phyloP scores from a whole-genome alignment of 2,113 vertebrate species.

The Corythoichthys intestinalis region DNA sequence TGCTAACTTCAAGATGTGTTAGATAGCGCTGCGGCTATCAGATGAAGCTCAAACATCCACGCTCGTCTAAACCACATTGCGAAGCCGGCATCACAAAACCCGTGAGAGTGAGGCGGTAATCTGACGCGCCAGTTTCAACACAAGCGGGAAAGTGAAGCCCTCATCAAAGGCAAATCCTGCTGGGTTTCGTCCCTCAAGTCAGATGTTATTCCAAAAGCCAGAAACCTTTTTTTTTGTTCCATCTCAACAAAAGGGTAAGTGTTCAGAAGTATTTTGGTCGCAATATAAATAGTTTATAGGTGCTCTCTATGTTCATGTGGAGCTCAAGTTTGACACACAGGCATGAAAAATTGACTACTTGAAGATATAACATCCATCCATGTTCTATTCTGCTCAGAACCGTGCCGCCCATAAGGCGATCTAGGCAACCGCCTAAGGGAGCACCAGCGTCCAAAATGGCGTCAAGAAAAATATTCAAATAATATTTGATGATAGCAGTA shows the following conservation, averaged over 20 bases:
- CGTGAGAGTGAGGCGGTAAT: conserved; percentile 46
- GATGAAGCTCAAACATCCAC: conserved; percentile 46
- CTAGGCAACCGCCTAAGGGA: no score
- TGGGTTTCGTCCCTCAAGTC: conserved; percentile 32
- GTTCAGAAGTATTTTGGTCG: conserved; percentile 4
- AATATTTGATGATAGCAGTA: no score
- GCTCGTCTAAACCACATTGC: conserved; percentile 46
- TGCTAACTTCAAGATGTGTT: conserved; percentile 41
- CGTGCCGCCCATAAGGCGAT: no score
- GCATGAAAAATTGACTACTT: not conserved
- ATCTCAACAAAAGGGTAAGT: conserved; percentile 5
- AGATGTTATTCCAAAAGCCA: conserved; percentile 29
- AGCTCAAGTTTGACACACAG: not conserved
- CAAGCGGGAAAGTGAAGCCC: conserved; percentile 43
- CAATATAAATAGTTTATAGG: not conserved
- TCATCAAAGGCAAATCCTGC: conserved; percentile 45
- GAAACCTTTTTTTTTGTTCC: not conserved
- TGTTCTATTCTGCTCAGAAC: not conserved
- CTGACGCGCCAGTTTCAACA: conserved; percentile 43
- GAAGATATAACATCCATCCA: not conserved
- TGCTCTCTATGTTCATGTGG: not conserved
- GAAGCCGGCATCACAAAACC: conserved; percentile 43
- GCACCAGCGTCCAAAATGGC: no score
- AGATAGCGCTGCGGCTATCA: conserved; percentile 45
- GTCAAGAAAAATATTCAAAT: no score